Conservation (phyloP, 2,888 invertebrate genomes). For the Eremobia ochroleuca region DNA sequence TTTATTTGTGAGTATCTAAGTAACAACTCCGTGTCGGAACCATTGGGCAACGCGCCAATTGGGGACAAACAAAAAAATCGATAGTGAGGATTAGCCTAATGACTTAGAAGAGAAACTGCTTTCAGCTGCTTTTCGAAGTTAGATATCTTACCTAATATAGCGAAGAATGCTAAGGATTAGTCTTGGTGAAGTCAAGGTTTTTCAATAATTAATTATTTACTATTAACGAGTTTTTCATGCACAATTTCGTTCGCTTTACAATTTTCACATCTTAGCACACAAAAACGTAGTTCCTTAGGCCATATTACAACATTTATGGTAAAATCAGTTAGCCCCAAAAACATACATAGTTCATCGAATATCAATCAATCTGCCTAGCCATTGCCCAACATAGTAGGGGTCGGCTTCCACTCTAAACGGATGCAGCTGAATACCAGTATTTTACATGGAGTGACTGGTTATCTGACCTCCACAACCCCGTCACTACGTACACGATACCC, state of each 20-base stretch:
- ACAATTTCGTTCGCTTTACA: not conserved
- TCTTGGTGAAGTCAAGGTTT: not conserved
- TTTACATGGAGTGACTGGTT: too few species aligned
- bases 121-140: not conserved
- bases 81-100: slow-evolving; percentile 25
- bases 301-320: not conserved
- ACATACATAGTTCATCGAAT: not conserved
- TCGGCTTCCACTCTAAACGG: not conserved
- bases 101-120: slow-evolving; percentile 6
- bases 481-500: not conserved
- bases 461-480: not conserved
- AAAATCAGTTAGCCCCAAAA: not conserved
- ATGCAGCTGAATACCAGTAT: not conserved
- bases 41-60: slow-evolving; percentile 62
- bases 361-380: not conserved
- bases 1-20: slow-evolving; percentile 37
- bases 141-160: not conserved
- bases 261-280: not conserved
- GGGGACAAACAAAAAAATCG: slow-evolving; percentile 39
- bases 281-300: not conserved
- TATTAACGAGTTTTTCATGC: not conserved
- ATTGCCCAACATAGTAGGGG: not conserved
- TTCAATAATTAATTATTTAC: not conserved
- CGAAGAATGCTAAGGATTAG: not conserved
- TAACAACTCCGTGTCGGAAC: slow-evolving; percentile 34